These are phyloP conservation scores for Drosophila malerkotliana DNA, from an alignment of 1,140 invertebrate genomes.

Conservation along the genomic window DNA sequence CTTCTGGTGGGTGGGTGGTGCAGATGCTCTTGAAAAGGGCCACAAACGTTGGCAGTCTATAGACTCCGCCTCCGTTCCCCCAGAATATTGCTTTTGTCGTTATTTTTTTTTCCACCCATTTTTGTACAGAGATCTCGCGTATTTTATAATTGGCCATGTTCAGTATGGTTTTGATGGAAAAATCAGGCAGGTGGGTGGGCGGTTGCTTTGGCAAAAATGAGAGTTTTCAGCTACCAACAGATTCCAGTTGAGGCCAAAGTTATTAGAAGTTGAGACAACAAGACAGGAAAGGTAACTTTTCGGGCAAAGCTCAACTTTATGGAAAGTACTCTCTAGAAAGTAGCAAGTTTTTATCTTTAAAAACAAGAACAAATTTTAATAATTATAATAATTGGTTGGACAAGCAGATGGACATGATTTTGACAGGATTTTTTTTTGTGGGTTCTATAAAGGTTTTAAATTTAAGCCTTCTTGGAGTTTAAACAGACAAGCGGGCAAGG, in stretches of 20 bases:
- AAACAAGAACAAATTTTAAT: background rate
- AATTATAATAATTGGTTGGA: background rate
- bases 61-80: background rate
- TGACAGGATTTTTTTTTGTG: background rate
- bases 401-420: background rate
- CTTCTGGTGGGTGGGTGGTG: background rate
- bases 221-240: no score
- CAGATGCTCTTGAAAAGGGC: background rate
- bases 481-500: no score
- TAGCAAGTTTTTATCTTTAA: background rate
- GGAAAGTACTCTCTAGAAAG: background rate
- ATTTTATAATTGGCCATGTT: constrained; percentile 1
- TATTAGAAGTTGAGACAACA: background rate
- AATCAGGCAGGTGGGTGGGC: background rate
- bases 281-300: background rate
- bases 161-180: constrained; percentile 1
- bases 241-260: background rate
- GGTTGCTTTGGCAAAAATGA: no score
- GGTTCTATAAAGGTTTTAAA: no score
- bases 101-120: background rate
- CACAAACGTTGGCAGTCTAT: background rate
- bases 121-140: background rate
- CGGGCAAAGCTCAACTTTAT: background rate
- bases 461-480: no score
- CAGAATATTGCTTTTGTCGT: background rate